Evolutionary conservation across 92 coral and sea anemone genomes (phyloP), one percentile per base, ranked within the genome.

Genomic region (Isaurus tuberculatus): DNA sequence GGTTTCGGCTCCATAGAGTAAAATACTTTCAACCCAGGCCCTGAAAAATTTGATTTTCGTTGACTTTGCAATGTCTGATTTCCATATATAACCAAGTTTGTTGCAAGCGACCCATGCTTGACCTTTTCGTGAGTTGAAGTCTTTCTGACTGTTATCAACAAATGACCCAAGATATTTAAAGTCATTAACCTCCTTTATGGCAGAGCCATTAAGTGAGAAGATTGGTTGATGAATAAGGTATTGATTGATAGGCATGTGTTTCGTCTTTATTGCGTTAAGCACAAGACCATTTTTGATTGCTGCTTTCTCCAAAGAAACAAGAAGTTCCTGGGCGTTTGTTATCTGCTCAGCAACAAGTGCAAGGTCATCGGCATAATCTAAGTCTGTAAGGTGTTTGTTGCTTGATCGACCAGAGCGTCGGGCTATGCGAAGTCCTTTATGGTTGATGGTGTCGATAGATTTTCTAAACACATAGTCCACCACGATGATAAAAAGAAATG

Each of bases 331-430:
- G 42, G 42, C 42, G 42, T 36, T 36, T 36, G 8, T 36, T 36
- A 36, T 36, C 8, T 36, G 42, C 42, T 36, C 42, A 36, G 42
- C 42, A 36, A 36, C 42, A 36, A 36, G 42, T 11, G 58, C 58
- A 49, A 49, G 58, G 20, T 49, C 58, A 49, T 49, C 58, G 20
- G 58, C 58, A 19, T 49, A 49, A 19, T 49, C 58, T 2, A 49
- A 49, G 58, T 49, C 58, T 49, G 58, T 49, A 13, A 49, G 58
- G 20, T 49, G 58, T 49, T 49, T 49, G 58, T 49, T 13, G 20
- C 58, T 49, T n/a, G n/a, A n/a, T n/a, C 58, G 58, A 49, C 58
- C 58, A 49, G 58, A 49, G 20, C 58, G 58, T 49, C 58, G 58
- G 58, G 9, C 58, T 49, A 4, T 0, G 20, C 2, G 58, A 19